These are phyloP conservation scores for Corvus cornix DNA, from an alignment of 2,113 vertebrate genomes.

Conservation along the genomic window DNA sequence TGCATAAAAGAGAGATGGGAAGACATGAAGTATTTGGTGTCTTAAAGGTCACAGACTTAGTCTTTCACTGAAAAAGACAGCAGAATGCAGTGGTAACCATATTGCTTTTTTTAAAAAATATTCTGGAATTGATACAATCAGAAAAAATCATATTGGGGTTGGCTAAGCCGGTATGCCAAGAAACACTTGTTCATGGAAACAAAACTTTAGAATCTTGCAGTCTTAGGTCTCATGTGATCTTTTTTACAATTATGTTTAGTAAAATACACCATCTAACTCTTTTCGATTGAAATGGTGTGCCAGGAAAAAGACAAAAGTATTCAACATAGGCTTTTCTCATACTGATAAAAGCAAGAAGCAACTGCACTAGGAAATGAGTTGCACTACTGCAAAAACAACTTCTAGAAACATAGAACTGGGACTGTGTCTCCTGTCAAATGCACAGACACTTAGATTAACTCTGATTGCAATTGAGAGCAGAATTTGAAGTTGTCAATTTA, in stretches of 20 bases:
- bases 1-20: background rate
- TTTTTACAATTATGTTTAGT: background rate
- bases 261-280: background rate
- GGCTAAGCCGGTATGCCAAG: background rate
- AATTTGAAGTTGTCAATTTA: background rate
- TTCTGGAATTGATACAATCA: background rate
- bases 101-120: background rate
- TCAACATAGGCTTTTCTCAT: background rate
- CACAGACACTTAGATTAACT: background rate
- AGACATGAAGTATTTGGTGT: background rate
- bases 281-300: background rate
- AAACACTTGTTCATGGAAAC: background rate
- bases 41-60: background rate
- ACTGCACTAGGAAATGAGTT: background rate
- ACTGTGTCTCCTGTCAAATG: background rate
- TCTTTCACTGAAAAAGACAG: background rate
- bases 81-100: background rate
- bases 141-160: background rate
- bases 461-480: background rate
- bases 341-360: background rate
- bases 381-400: background rate
- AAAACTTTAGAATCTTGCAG: background rate
- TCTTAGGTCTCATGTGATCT: background rate
- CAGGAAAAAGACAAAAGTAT: background rate
- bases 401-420: background rate